phyloP scores from a whole-genome alignment of 2,888 invertebrate genomes.

The Hymenopus coronatus region DNA sequence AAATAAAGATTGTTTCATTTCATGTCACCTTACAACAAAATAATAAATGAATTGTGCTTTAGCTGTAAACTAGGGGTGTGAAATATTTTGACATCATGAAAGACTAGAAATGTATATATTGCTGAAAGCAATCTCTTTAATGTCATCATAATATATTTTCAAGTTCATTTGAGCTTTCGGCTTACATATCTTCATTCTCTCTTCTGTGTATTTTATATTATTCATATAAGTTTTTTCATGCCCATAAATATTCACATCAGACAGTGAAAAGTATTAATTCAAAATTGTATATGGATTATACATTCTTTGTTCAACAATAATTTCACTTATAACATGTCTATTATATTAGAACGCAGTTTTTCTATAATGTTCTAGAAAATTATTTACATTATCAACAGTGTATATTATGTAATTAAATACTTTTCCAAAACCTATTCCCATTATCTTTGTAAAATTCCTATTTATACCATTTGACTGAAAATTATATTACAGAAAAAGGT shows the following conservation, averaged over 20 bases:
- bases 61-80: background rate
- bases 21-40: background rate
- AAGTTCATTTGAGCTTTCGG: background rate
- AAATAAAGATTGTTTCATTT: background rate
- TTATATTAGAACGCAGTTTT: background rate
- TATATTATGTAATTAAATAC: background rate
- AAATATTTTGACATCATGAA: background rate
- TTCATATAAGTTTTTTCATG: background rate
- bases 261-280: background rate
- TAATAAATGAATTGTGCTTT: background rate
- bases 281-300: background rate
- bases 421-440: background rate
- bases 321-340: background rate
- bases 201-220: background rate
- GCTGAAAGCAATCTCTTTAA: background rate
- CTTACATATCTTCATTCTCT: background rate
- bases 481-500: background rate
- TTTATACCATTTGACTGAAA: background rate
- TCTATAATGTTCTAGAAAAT: background rate
- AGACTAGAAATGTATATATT: background rate
- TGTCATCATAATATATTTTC: background rate
- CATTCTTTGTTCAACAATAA: background rate
- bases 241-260: background rate
- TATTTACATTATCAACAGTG: background rate
- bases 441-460: background rate